Base-by-base conservation (phyloP, 1,140 invertebrate genomes). In the Cepaea nemoralis region DNA sequence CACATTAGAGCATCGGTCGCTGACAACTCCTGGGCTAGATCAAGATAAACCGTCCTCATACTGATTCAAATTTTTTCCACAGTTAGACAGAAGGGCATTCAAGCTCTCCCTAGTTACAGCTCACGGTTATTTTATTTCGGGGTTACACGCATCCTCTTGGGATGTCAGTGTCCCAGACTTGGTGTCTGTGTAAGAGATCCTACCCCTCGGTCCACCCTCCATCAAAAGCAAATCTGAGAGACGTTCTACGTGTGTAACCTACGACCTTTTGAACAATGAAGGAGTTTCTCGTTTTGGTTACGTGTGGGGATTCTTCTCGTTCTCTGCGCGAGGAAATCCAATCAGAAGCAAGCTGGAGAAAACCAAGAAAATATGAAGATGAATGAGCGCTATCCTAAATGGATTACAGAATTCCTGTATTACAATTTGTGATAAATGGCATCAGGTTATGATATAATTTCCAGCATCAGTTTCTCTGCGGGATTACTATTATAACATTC, bases 41-140 rank as follows among this genome's bases (percentile, higher is more conserved):
- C 77, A 79, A 69, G 77, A 79, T 79, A 79, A 79, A 79, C 63
- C 77, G n/a, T 19, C 63, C 40, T 67, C 39, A 59, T 79, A 50
- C 19, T n/a, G 24, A 79, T 79, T 79, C 77, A 79, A 79, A 79
- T 79, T 79, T n/a, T 69, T 35, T 40, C 39, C 14, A 14, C 31
- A 2, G n/a, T 10, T 77, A 55, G 59, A 42, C 14, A 27, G 45
- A 48, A 33, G 71, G 27, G n/a, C 27, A 63, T 63, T 19, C 2
- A 8, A 63, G 59, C 33, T 63, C 1, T 31, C 22, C 59, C n/a
- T 2, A 70, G 10, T 22, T 22, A 37, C 6, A 48, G 1, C 40
- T 74, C 71, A 74, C 50, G 16, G 50, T 74, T 74, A 74, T 74
- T 50, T 42, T 48, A 27, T 74, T 31, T 35, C 35, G 40, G 24